Evolutionary conservation across 2,797 vertebrate genomes (phyloP).

Genomic region (Schizopygopsis pylzovi): DNA sequence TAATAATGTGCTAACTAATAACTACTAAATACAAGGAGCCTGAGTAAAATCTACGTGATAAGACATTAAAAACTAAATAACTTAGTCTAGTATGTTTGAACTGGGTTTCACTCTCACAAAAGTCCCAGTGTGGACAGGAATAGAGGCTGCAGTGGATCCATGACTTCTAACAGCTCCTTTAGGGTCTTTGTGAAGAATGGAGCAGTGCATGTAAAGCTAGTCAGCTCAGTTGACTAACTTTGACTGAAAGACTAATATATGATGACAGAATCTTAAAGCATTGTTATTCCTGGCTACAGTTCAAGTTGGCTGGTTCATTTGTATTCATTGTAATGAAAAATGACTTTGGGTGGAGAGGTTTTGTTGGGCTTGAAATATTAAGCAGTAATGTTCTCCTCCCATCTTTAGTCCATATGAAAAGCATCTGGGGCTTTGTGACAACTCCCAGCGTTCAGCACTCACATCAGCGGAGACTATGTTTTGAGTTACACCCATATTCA

Average conservation of each 20-base stretch:
- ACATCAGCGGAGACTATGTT: conserved; percentile 40
- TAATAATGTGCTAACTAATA: background rate
- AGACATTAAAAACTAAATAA: conserved; percentile 52
- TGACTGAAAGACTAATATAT: conserved; percentile 63
- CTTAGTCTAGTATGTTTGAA: conserved; percentile 56
- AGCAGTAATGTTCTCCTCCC: conserved; percentile 53
- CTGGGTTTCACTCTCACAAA: conserved; percentile 66
- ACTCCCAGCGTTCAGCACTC: conserved; percentile 49
- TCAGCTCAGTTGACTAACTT: conserved; percentile 49
- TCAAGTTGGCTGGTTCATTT: conserved; percentile 68
- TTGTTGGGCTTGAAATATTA: conserved; percentile 65
- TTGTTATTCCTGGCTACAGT: conserved; percentile 73
- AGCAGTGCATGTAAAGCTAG: background rate
- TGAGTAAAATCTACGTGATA: background rate
- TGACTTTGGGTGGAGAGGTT: conserved; percentile 62
- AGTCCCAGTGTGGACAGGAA: background rate
- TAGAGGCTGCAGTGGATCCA: conserved; percentile 43
- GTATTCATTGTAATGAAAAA: conserved; percentile 60
- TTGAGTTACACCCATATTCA: conserved; percentile 46
- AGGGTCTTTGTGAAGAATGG: conserved; percentile 16
- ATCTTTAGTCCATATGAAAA: conserved; percentile 50
- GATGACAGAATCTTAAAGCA: conserved; percentile 67
- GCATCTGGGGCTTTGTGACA: conserved; percentile 55
- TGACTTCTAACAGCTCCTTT: conserved; percentile 47
- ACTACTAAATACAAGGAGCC: background rate